phyloP scores from a whole-genome alignment of 1,140 invertebrate genomes.

The Panagrolaimus sp. region DNA sequence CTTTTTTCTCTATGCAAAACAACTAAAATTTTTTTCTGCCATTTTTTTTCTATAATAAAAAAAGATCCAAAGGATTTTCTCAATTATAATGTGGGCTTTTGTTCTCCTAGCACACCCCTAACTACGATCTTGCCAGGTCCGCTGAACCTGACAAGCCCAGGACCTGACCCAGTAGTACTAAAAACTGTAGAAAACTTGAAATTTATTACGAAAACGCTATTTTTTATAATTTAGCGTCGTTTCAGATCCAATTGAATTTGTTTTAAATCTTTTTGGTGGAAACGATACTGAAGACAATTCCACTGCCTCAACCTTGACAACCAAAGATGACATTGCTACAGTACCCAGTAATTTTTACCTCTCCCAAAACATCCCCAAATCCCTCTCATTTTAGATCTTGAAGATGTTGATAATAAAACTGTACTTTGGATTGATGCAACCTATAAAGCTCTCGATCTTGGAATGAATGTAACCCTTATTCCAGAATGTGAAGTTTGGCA shows the following conservation, averaged over 20 bases:
- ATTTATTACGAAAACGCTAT: too few relatives aligned
- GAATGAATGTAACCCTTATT: conserved; percentile 43
- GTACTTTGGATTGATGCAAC: conserved; percentile 51
- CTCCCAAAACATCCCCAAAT: neutral
- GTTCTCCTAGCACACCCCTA: too few relatives aligned
- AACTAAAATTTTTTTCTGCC: too few relatives aligned
- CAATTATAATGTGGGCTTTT: too few relatives aligned
- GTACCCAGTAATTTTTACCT: neutral
- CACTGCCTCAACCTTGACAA: neutral
- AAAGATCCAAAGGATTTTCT: too few relatives aligned
- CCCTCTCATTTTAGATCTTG: neutral
- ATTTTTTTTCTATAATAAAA: too few relatives aligned
- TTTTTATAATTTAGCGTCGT: too few relatives aligned
- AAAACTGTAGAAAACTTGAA: too few relatives aligned
- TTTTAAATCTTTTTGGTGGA: neutral
- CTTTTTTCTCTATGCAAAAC: too few relatives aligned
- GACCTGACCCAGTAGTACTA: too few relatives aligned
- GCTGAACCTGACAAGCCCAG: too few relatives aligned
- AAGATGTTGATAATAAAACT: conserved; percentile 14
- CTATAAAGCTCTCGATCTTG: conserved; percentile 50
- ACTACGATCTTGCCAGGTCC: too few relatives aligned
- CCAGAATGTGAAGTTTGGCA: conserved; percentile 46
- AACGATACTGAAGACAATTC: neutral
- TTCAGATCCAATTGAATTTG: neutral
- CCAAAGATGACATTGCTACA: neutral